phyloP scores from a whole-genome alignment of 2,113 vertebrate species.

The Pycnonotus jocosus region DNA sequence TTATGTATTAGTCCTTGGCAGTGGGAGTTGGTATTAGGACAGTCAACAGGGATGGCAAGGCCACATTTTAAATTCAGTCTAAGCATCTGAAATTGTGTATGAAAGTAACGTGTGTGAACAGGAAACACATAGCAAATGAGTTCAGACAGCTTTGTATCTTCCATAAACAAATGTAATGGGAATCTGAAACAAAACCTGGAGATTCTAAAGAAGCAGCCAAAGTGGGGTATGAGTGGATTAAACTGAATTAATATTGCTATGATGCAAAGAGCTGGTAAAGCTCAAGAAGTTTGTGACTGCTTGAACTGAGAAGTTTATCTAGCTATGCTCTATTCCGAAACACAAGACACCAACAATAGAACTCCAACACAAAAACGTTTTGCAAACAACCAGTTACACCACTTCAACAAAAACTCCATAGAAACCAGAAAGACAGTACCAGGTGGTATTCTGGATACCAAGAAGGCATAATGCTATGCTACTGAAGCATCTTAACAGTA shows the following conservation, averaged over 20 bases:
- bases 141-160: not conserved
- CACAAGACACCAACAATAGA: not conserved
- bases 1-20: not conserved
- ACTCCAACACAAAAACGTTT: not conserved
- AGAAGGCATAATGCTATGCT: not conserved
- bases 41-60: not conserved
- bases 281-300: not conserved
- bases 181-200: not conserved
- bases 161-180: not conserved
- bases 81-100: not conserved
- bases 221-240: not conserved
- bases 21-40: not conserved
- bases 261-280: not conserved
- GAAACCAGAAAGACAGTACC: not conserved
- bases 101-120: not conserved
- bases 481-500: not conserved
- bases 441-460: not conserved
- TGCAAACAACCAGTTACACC: not conserved
- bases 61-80: not conserved
- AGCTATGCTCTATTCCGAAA: not conserved
- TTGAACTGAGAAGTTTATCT: not conserved
- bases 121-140: not conserved
- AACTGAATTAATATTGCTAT: conserved; percentile 16
- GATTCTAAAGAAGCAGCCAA: not conserved
- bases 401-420: not conserved